phyloP scores from a whole-genome alignment of 2,888 invertebrate species.

The Pammene aurita region DNA sequence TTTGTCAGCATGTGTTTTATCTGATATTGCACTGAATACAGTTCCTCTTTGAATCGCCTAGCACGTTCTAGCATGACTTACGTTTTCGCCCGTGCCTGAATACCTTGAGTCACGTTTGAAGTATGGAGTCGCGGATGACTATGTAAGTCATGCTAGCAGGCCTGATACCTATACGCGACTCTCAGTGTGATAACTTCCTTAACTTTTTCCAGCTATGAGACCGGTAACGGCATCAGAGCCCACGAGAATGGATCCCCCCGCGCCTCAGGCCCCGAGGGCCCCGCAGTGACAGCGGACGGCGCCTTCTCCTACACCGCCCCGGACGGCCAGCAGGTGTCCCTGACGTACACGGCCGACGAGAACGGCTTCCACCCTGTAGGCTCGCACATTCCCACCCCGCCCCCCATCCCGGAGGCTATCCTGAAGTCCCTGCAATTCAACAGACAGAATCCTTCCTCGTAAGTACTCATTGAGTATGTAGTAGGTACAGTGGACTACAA shows the following conservation, averaged over 20 bases:
- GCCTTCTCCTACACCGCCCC: slow-evolving; percentile 86
- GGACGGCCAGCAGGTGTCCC: slow-evolving; percentile 83
- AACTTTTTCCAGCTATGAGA: slow-evolving; percentile 75
- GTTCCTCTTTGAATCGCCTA: too few relatives aligned
- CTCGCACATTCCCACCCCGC: slow-evolving; percentile 83
- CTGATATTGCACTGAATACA: too few relatives aligned
- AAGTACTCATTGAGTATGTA: slow-evolving; percentile 47
- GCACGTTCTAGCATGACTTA: too few relatives aligned
- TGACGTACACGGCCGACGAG: slow-evolving; percentile 87
- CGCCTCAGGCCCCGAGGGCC: slow-evolving; percentile 75
- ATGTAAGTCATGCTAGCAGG: too few relatives aligned
- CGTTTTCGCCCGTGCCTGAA: too few relatives aligned
- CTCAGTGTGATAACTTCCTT: too few relatives aligned
- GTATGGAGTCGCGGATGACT: too few relatives aligned
- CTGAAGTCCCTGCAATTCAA: slow-evolving; percentile 72
- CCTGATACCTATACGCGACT: too few relatives aligned
- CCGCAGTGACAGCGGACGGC: slow-evolving; percentile 83
- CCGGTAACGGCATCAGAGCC: slow-evolving; percentile 85
- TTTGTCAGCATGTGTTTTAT: too few relatives aligned
- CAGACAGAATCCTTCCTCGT: slow-evolving; percentile 66
- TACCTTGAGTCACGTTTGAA: too few relatives aligned
- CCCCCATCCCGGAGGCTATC: slow-evolving; percentile 82
- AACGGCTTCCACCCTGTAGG: slow-evolving; percentile 86
- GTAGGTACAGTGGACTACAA: too few relatives aligned
- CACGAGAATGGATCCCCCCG: slow-evolving; percentile 82